Evolutionary conservation across 1,140 invertebrate genomes (phyloP).

Genomic region (Campoletis sonorensis): DNA sequence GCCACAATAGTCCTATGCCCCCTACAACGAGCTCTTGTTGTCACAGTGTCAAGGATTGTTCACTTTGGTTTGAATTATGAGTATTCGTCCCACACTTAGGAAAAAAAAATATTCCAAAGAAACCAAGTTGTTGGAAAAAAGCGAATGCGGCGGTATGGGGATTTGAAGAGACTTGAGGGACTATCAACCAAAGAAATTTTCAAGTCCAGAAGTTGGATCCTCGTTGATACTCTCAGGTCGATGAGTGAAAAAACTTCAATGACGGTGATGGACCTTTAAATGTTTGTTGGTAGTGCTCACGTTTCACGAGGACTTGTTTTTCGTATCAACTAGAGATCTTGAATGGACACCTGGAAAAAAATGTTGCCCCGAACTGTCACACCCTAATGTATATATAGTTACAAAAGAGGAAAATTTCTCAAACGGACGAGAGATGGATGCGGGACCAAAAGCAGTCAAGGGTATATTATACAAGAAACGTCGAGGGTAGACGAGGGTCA

Average conservation of each 20-base stretch:
- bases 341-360: no score
- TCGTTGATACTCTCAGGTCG: no score
- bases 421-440: conserved; percentile 5
- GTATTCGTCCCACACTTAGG: neutral
- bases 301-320: no score
- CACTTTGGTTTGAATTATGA: neutral
- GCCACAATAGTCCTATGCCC: neutral
- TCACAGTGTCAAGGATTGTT: neutral
- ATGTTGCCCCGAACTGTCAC: no score
- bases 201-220: no score
- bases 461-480: conserved; percentile 28
- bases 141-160: no score
- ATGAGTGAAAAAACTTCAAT: no score
- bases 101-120: neutral
- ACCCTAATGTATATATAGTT: neutral
- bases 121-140: neutral
- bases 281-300: no score
- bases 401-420: neutral
- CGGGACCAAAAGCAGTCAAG: neutral
- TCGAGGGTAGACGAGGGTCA: conserved; percentile 26
- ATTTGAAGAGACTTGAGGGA: no score
- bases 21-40: neutral
- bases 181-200: no score
- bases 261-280: no score
- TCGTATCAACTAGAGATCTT: no score